Evolutionary conservation across 2,888 invertebrate species (phyloP).

Genomic region (Aleiodes alternator): DNA sequence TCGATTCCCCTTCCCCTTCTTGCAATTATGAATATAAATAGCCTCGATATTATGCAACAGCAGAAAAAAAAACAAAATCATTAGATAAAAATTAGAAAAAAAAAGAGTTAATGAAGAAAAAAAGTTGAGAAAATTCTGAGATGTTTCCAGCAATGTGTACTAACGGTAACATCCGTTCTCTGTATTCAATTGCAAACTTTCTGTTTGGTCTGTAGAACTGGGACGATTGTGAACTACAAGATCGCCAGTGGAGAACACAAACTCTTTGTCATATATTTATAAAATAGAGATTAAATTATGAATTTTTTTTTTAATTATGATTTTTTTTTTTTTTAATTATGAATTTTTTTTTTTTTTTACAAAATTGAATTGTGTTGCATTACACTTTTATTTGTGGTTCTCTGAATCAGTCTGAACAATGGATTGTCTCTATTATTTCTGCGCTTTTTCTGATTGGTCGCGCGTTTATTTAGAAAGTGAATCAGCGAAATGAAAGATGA

Average conservation of each 20-base stretch:
- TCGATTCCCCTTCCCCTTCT: no score
- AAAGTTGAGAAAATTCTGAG: not conserved
- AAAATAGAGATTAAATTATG: constrained; percentile 11
- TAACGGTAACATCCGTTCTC: constrained; percentile 41
- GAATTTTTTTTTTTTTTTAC: not conserved
- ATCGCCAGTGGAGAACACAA: not conserved
- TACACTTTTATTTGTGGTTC: constrained; percentile 7
- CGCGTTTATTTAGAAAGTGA: no score
- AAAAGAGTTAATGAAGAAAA: not conserved
- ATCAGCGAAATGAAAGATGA: no score
- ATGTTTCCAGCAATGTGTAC: not conserved
- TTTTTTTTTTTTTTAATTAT: constrained; percentile 14
- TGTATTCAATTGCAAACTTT: constrained; percentile 38
- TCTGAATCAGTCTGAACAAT: constrained; percentile 5
- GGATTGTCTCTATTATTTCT: no score
- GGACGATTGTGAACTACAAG: constrained; percentile 19
- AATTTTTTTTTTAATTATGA: constrained; percentile 9
- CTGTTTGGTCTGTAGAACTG: constrained; percentile 28
- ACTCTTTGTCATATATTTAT: not conserved
- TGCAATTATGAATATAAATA: no score
- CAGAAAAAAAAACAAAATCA: no score
- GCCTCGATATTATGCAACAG: no score
- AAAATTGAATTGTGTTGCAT: not conserved
- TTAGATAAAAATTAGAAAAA: no score
- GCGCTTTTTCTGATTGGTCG: no score